phyloP scores from a whole-genome alignment of 2,888 invertebrate genomes.

The Scaptomyza reducta region DNA sequence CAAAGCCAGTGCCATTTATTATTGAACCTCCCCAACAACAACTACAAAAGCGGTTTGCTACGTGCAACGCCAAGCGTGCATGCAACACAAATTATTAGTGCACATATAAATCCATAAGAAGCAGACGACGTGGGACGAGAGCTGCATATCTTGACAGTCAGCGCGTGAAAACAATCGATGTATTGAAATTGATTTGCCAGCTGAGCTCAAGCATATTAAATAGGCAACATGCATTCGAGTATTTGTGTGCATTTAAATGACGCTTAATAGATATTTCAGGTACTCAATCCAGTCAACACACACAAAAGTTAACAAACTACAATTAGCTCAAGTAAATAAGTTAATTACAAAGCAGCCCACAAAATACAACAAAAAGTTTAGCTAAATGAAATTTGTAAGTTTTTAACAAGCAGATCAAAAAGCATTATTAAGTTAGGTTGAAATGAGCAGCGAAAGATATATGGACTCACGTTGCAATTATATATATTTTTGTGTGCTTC shows the following conservation, averaged over 20 bases:
- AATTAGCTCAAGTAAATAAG: constrained; percentile 67
- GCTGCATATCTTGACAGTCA: constrained; percentile 11
- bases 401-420: constrained; percentile 74
- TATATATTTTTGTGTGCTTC: constrained; percentile 20
- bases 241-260: constrained; percentile 9
- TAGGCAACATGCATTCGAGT: constrained; percentile 29
- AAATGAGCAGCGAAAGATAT: not conserved
- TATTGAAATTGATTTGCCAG: constrained; percentile 74
- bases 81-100: constrained; percentile 53
- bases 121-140: not conserved
- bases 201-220: constrained; percentile 70
- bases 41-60: constrained; percentile 49
- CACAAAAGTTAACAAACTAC: constrained; percentile 34
- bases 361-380: constrained; percentile 40
- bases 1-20: constrained; percentile 82
- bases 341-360: constrained; percentile 34
- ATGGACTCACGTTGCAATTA: constrained; percentile 4
- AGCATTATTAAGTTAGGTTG: constrained; percentile 33
- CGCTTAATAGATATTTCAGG: constrained; percentile 14
- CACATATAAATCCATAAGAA: constrained; percentile 23
- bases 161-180: constrained; percentile 33
- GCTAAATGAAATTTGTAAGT: constrained; percentile 78
- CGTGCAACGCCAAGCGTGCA: constrained; percentile 54
- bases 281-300: constrained; percentile 4
- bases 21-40: constrained; percentile 67